Percentiles rank a stretch among this genome's conserved stretches.
phyloP scores from a whole-genome alignment of 2,797 vertebrate species.

The Prunella strophiata region DNA sequence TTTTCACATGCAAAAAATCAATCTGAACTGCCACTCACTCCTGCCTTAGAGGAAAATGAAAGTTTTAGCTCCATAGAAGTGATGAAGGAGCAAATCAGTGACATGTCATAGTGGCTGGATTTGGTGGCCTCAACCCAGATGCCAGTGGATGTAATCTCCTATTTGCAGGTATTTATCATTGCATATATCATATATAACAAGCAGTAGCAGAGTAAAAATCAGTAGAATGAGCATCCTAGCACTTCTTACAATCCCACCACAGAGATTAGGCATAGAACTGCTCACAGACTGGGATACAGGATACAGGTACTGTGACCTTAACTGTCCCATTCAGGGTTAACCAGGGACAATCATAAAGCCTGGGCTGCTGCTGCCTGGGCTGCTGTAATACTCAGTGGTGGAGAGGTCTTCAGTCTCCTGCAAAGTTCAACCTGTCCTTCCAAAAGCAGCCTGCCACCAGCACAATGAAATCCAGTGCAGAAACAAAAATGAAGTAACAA shows the following conservation, averaged over 20 bases:
- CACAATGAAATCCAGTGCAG: neutral
- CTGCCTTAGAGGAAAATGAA: neutral
- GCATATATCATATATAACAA: neutral
- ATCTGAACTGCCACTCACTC: neutral
- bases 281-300: neutral
- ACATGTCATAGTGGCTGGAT: neutral
- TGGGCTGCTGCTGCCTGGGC: neutral
- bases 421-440: neutral
- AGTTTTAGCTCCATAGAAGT: neutral
- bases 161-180: neutral
- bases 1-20: slow-evolving; percentile 8
- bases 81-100: neutral
- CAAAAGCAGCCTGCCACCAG: neutral
- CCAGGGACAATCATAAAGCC: neutral
- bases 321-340: neutral
- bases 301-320: neutral
- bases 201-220: neutral
- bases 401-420: neutral
- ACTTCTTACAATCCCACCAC: neutral
- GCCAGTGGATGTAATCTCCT: neutral
- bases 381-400: neutral
- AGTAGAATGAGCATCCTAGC: neutral
- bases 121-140: neutral
- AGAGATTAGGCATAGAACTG: neutral
- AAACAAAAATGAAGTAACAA: neutral